Percentiles rank a stretch among this genome's conserved stretches.
Evolutionary conservation across 2,797 vertebrate genomes (phyloP).

Genomic region (Parauchenoglanis ngamensis): DNA sequence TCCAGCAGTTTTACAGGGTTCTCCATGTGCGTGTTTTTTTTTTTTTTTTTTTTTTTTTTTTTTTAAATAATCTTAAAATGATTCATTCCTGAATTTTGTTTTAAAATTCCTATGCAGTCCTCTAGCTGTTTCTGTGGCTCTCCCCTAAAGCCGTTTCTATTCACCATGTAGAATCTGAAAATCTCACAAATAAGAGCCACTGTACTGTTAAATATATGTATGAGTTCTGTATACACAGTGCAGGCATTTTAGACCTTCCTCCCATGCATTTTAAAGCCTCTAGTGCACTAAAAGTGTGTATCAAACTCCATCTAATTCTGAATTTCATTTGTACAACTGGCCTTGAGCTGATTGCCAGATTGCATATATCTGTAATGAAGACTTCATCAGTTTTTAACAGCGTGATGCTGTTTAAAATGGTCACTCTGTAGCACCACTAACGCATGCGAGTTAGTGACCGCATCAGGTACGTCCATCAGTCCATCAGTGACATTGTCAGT

Average conservation of each 20-base stretch:
- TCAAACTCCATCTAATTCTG: background rate
- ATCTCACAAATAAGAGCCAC: background rate
- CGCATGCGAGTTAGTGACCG: background rate
- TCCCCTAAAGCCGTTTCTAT: conserved; percentile 2
- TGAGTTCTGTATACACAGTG: conserved; percentile 20
- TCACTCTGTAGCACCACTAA: conserved; percentile 1
- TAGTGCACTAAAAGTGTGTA: background rate
- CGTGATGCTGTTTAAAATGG: conserved; percentile 1
- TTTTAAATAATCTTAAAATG: no score
- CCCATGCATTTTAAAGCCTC: background rate
- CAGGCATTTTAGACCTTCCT: background rate
- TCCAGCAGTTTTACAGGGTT: conserved; percentile 25
- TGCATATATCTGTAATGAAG: background rate
- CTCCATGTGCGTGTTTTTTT: background rate
- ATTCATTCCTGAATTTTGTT: conserved; percentile 2
- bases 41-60: background rate
- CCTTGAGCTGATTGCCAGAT: conserved; percentile 1
- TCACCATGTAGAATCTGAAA: conserved; percentile 21
- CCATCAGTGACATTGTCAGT: background rate
- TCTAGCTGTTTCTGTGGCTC: background rate
- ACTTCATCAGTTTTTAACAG: background rate
- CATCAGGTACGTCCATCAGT: background rate
- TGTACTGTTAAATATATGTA: conserved; percentile 33
- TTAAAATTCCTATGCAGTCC: conserved; percentile 12
- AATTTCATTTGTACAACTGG: background rate